A percentile compares a stretch with the other conserved stretches of the same genome.
phyloP scores from a whole-genome alignment of 1,140 invertebrate genomes.

The Harpegnathos saltator region DNA sequence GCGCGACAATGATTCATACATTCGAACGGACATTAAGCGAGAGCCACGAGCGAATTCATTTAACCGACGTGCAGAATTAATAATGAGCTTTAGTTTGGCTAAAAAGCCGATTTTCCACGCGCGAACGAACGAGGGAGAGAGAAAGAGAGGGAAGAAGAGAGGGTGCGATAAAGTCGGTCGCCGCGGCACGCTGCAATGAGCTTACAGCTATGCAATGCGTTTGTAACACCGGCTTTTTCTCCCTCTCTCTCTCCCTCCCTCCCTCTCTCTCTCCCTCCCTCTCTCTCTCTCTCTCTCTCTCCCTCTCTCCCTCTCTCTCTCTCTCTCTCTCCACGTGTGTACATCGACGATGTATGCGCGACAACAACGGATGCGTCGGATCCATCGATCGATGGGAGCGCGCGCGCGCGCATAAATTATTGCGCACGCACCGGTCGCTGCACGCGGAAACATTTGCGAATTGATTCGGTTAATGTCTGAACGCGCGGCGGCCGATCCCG shows the following conservation, averaged over 20 bases:
- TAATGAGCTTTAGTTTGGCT: neutral
- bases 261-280: no score
- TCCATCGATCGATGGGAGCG: conserved; percentile 18
- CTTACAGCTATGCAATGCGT: neutral
- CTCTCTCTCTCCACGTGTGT: no score
- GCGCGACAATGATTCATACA: conserved; percentile 32
- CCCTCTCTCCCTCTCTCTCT: no score
- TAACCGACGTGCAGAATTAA: conserved; percentile 1
- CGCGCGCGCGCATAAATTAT: conserved; percentile 38
- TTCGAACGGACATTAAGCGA: conserved; percentile 31
- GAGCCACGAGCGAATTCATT: conserved; percentile 37
- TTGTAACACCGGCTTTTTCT: neutral
- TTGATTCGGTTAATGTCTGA: conserved; percentile 50
- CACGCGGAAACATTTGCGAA: conserved; percentile 46
- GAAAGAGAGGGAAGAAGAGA: no score
- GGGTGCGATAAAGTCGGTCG: neutral
- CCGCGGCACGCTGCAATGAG: neutral
- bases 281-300: no score
- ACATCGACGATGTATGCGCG: neutral
- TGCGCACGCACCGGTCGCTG: neutral
- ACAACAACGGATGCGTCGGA: neutral
- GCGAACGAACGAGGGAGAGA: neutral
- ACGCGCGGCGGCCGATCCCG: neutral
- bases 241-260: no score
- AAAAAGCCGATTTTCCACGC: conserved; percentile 13